A percentile compares a stretch with the other conserved stretches of the same genome.
These are phyloP conservation scores for Eurystomus gularis DNA, from an alignment of 2,113 vertebrate species.

Conservation along the genomic window DNA sequence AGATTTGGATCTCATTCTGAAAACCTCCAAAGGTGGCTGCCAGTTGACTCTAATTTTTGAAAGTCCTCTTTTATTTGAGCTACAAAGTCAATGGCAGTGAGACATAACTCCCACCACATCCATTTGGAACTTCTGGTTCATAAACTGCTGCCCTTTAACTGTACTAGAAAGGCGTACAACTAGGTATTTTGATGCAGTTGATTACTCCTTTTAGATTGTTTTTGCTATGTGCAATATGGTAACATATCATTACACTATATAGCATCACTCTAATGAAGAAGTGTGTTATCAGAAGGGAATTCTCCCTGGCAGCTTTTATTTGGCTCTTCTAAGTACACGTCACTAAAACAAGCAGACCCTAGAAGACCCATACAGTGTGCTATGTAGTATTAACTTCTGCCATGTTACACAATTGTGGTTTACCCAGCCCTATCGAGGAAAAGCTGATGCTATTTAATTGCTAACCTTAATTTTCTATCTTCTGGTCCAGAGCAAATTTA, in stretches of 20 bases:
- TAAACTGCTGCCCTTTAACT: neutral
- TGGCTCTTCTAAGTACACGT: neutral
- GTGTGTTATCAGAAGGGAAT: neutral
- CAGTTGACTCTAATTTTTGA: neutral
- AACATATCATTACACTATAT: neutral
- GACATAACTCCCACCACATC: neutral
- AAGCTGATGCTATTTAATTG: neutral
- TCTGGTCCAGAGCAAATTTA: neutral
- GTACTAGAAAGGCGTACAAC: neutral
- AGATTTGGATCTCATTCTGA: neutral
- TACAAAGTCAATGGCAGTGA: neutral
- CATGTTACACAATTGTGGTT: neutral
- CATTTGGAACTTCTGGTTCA: neutral
- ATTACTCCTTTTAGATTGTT: neutral
- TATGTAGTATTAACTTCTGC: neutral
- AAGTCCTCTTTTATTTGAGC: neutral
- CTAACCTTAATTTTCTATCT: neutral
- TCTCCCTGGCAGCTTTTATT: neutral
- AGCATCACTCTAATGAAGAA: neutral
- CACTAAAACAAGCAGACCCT: neutral
- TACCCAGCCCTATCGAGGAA: neutral
- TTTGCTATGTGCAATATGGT: neutral
- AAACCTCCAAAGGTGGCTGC: neutral
- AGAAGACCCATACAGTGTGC: neutral
- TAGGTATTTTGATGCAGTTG: neutral